phyloP scores from a whole-genome alignment of 2,888 invertebrate species.

The Cantharis flavilabris region DNA sequence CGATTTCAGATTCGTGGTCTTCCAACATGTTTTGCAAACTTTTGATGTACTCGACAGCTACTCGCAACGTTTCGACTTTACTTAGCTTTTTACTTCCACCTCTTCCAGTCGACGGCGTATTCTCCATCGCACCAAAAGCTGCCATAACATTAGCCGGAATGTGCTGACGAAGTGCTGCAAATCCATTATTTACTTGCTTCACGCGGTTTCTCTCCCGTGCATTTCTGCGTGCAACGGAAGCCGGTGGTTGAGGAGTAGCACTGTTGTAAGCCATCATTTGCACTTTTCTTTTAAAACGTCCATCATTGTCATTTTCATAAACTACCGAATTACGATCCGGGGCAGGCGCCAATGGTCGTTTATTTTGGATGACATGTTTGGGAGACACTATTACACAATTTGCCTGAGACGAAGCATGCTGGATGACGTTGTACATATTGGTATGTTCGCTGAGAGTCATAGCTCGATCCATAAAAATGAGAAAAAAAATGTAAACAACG shows the following conservation, averaged over 20 bases:
- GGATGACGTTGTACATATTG: conserved; percentile 55
- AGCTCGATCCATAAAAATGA: conserved; percentile 34
- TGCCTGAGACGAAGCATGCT: conserved; percentile 53
- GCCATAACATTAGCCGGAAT: conserved; percentile 81
- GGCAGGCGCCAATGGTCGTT: conserved; percentile 66
- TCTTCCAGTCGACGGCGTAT: conserved; percentile 56
- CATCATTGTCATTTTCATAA: conserved; percentile 58
- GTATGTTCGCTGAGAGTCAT: conserved; percentile 57
- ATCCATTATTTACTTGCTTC: conserved; percentile 93
- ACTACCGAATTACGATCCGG: conserved; percentile 57
- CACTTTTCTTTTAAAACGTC: conserved; percentile 76
- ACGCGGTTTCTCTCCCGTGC: conserved; percentile 93
- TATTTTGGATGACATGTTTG: conserved; percentile 59
- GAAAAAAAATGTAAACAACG: conserved; percentile 21
- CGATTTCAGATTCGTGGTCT: conserved; percentile 65
- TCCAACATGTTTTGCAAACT: conserved; percentile 80
- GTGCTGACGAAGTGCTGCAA: conserved; percentile 87
- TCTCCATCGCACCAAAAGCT: conserved; percentile 56
- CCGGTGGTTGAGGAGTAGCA: conserved; percentile 70
- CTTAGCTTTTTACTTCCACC: conserved; percentile 82
- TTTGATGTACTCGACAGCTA: conserved; percentile 90
- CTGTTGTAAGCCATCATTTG: conserved; percentile 72
- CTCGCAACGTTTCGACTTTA: conserved; percentile 85
- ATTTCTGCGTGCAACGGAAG: conserved; percentile 88
- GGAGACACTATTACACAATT: conserved; percentile 67